These are phyloP conservation scores for Drosophila aff. DNA, from an alignment of 1,140 invertebrate species.

Conservation along the genomic window DNA sequence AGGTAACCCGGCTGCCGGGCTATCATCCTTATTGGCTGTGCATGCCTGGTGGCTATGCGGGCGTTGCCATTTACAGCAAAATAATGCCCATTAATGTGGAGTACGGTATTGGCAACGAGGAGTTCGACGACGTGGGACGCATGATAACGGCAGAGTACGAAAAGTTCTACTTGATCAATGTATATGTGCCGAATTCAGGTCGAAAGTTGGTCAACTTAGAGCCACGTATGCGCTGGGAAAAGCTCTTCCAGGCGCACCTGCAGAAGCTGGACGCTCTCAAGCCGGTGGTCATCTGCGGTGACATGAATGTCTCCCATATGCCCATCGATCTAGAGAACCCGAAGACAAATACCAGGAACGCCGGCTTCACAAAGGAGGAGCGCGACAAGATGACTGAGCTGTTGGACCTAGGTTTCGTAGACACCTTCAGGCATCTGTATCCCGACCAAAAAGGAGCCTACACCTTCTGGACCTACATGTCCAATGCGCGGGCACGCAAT, in stretches of 20 bases:
- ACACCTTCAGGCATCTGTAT: slow-evolving; percentile 95
- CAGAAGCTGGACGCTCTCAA: slow-evolving; percentile 94
- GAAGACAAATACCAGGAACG: slow-evolving; percentile 95
- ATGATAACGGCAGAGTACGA: slow-evolving; percentile 98
- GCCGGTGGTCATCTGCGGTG: slow-evolving; percentile 97
- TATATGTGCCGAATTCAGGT: slow-evolving; percentile 91
- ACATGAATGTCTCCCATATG: slow-evolving; percentile 98
- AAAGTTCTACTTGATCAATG: slow-evolving; percentile 93
- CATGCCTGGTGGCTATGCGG: slow-evolving; percentile 96
- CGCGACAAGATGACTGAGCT: slow-evolving; percentile 95
- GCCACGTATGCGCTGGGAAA: slow-evolving; percentile 96
- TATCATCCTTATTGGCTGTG: slow-evolving; percentile 94
- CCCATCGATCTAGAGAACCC: slow-evolving; percentile 99
- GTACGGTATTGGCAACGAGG: slow-evolving; percentile 92
- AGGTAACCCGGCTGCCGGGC: slow-evolving; percentile 89
- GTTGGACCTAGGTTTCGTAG: slow-evolving; percentile 92
- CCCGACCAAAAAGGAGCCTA: slow-evolving; percentile 94
- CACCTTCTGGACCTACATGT: slow-evolving; percentile 93
- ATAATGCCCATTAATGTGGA: slow-evolving; percentile 92
- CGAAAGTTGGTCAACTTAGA: slow-evolving; percentile 93
- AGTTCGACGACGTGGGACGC: slow-evolving; percentile 93
- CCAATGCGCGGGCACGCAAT: slow-evolving; percentile 91
- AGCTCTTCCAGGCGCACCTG: slow-evolving; percentile 91
- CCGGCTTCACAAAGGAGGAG: slow-evolving; percentile 98
- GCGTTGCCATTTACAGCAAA: slow-evolving; percentile 95